These are phyloP conservation scores for Shinisaurus crocodilurus DNA, from an alignment of 2,113 vertebrate species.

Conservation along the genomic window DNA sequence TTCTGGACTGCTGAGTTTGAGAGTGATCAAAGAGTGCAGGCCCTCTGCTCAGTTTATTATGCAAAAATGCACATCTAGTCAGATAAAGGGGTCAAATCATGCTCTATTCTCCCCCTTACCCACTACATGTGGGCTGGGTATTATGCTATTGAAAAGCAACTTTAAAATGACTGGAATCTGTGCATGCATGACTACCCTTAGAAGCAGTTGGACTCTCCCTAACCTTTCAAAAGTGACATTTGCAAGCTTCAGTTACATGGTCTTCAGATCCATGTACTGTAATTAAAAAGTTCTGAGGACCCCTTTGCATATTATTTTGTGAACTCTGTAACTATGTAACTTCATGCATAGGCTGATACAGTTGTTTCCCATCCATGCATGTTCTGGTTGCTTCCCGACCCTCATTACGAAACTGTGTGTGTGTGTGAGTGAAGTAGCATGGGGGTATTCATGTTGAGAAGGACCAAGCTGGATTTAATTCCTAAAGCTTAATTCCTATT, in stretches of 20 bases:
- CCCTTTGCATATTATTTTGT: not conserved
- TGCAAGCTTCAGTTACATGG: not conserved
- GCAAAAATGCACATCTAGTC: not conserved
- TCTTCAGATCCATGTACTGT: not conserved
- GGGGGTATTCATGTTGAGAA: not conserved
- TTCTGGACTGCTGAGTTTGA: not conserved
- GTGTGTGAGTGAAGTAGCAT: not conserved
- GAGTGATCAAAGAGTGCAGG: too few relatives aligned
- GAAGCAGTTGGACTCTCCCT: not conserved
- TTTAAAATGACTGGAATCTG: constrained; percentile 8
- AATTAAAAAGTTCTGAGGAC: not conserved
- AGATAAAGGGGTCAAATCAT: not conserved
- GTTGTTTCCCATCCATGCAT: not conserved
- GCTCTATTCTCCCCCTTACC: too few relatives aligned
- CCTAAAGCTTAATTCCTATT: not conserved
- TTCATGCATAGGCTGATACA: not conserved
- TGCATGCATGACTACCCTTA: not conserved
- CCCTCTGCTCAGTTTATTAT: not conserved
- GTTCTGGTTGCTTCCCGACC: not conserved
- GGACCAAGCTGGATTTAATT: not conserved
- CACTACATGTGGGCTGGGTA: not conserved
- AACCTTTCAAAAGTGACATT: not conserved
- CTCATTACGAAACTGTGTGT: not conserved
- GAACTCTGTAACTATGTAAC: not conserved
- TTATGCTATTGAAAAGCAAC: not conserved